A percentile compares a stretch with the other conserved stretches of the same genome.
Evolutionary conservation across 2,113 vertebrate genomes (phyloP).

Genomic region (Eublepharis macularius): DNA sequence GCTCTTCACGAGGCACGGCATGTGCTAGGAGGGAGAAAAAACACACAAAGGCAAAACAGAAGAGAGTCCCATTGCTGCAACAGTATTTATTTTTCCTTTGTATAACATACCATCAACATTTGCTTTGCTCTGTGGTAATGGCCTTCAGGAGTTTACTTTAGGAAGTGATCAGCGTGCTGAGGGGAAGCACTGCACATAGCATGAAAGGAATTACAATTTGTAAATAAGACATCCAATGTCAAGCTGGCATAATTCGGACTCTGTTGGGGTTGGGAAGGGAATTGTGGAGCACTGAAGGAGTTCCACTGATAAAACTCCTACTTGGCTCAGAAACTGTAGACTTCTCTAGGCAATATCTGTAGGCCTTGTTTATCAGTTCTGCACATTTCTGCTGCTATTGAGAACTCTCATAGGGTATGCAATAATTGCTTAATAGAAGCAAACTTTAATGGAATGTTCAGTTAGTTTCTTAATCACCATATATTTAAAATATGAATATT

Average conservation of each 20-base stretch:
- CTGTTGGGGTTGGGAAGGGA: background rate
- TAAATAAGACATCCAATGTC: background rate
- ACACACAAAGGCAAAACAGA: background rate
- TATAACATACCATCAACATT: constrained; percentile 20
- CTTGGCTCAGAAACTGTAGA: background rate
- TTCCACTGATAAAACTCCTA: background rate
- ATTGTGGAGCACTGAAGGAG: background rate
- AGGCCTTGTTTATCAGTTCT: constrained; percentile 9
- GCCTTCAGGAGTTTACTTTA: constrained; percentile 1
- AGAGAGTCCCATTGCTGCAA: background rate
- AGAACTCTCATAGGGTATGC: background rate
- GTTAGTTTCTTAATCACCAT: background rate
- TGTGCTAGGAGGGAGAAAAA: constrained; percentile 2
- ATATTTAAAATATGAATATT: background rate
- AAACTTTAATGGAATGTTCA: background rate
- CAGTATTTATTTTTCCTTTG: constrained; percentile 20
- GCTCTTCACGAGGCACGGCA: background rate
- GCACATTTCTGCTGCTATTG: background rate
- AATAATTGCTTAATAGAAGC: background rate
- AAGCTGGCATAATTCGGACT: background rate
- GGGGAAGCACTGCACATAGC: constrained; percentile 4
- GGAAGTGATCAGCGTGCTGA: background rate
- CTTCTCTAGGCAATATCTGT: background rate
- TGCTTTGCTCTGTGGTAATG: background rate
- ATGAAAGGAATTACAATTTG: constrained; percentile 13